phyloP scores from a whole-genome alignment of 2,888 invertebrate genomes.

The Clistopyga incitator region DNA sequence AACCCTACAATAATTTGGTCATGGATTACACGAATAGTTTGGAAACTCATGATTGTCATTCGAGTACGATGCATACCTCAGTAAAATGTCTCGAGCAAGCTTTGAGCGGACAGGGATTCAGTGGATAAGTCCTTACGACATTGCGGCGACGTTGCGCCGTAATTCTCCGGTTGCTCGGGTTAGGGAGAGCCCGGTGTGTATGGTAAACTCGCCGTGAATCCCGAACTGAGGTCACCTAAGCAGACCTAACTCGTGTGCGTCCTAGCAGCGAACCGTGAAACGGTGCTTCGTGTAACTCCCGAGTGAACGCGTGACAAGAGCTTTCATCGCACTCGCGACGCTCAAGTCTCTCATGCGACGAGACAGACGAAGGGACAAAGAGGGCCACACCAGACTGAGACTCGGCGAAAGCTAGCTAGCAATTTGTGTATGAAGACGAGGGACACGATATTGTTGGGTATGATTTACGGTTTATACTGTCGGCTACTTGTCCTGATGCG shows the following conservation, averaged over 20 bases:
- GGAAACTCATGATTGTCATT: neutral
- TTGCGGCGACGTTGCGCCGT: constrained; percentile 35
- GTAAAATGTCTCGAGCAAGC: constrained; percentile 17
- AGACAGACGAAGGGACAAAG: constrained; percentile 57
- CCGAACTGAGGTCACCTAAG: constrained; percentile 56
- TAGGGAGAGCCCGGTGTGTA: constrained; percentile 27
- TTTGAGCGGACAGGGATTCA: constrained; percentile 36
- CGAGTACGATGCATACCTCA: neutral
- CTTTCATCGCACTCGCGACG: constrained; percentile 37
- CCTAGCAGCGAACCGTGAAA: constrained; percentile 56
- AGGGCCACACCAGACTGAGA: constrained; percentile 46
- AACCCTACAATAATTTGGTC: no score
- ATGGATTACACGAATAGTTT: neutral
- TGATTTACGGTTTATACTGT: constrained; percentile 57
- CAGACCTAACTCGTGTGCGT: constrained; percentile 44
- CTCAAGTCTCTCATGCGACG: constrained; percentile 29
- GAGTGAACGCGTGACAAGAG: constrained; percentile 64
- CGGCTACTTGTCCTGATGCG: constrained; percentile 16
- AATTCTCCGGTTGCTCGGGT: constrained; percentile 51
- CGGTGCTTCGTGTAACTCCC: constrained; percentile 59
- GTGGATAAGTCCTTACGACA: constrained; percentile 36
- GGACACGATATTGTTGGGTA: constrained; percentile 60
- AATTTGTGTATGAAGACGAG: constrained; percentile 56
- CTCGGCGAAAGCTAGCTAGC: constrained; percentile 54
- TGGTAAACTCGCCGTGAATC: constrained; percentile 56